Evolutionary conservation across 2,113 vertebrate species (phyloP).

Genomic region (Myocastor coypus): DNA sequence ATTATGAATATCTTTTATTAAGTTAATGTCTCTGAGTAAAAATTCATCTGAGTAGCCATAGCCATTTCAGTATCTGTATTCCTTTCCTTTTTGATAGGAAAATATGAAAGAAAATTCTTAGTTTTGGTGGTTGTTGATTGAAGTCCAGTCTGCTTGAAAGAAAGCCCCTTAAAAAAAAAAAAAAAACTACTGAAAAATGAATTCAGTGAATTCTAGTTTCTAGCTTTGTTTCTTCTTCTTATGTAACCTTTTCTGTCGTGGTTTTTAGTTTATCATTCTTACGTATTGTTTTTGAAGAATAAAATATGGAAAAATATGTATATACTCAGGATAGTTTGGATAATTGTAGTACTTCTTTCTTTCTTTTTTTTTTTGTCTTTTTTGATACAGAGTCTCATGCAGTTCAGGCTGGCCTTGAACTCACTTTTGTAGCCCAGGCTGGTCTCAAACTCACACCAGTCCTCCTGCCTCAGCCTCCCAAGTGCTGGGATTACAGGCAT

Average conservation of each 20-base stretch:
- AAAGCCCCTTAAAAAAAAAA: neutral
- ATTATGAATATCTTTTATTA: neutral
- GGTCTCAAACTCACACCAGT: too few relatives aligned
- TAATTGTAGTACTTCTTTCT: too few relatives aligned
- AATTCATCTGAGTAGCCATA: neutral
- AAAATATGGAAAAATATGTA: neutral
- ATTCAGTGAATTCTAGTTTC: conserved; percentile 10
- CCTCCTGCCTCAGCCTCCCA: too few relatives aligned
- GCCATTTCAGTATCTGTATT: neutral
- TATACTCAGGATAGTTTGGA: too few relatives aligned
- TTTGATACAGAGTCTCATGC: too few relatives aligned
- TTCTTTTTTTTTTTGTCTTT: too few relatives aligned
- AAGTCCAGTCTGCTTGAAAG: neutral
- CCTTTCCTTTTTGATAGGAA: neutral
- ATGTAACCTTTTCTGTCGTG: neutral
- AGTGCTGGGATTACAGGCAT: too few relatives aligned
- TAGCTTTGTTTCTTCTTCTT: neutral
- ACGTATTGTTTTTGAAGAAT: neutral
- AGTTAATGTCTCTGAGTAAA: neutral
- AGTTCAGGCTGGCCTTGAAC: too few relatives aligned
- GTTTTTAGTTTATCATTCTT: neutral
- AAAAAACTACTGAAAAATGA: conserved; percentile 12
- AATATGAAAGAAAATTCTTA: neutral
- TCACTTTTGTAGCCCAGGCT: too few relatives aligned
- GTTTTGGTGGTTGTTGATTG: neutral